phyloP scores from a whole-genome alignment of 2,888 invertebrate genomes.

The Eumacrocentrus americanus region DNA sequence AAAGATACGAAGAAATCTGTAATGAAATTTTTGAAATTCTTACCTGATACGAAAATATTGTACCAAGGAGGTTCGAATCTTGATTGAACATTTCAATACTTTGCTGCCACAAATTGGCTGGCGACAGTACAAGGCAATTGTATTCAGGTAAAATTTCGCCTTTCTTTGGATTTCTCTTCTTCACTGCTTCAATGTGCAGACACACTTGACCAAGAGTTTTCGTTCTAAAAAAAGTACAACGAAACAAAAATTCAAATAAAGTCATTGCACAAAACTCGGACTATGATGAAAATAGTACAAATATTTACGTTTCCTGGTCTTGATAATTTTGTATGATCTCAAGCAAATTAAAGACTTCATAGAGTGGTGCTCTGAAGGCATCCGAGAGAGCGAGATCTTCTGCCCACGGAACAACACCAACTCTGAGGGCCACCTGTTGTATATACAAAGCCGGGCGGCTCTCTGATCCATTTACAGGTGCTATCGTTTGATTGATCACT shows the following conservation, averaged over 20 bases:
- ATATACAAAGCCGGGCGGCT: slow-evolving; percentile 73
- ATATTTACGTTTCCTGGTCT: slow-evolving; percentile 69
- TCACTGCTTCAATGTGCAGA: slow-evolving; percentile 82
- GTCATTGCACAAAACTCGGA: neutral
- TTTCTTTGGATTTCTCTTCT: slow-evolving; percentile 66
- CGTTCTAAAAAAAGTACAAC: slow-evolving; percentile 63
- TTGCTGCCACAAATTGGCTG: slow-evolving; percentile 93
- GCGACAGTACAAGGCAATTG: slow-evolving; percentile 88
- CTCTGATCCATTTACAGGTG: slow-evolving; percentile 55
- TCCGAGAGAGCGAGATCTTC: slow-evolving; percentile 82
- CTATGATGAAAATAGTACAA: neutral
- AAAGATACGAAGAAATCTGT: neutral
- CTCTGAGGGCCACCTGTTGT: slow-evolving; percentile 77
- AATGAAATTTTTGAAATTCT: slow-evolving; percentile 36
- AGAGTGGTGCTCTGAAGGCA: slow-evolving; percentile 89
- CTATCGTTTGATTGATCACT: slow-evolving; percentile 62
- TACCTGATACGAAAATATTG: slow-evolving; percentile 85
- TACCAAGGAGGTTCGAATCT: slow-evolving; percentile 80
- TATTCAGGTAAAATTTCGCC: slow-evolving; percentile 84
- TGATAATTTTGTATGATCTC: slow-evolving; percentile 87
- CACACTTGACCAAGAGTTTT: slow-evolving; percentile 81
- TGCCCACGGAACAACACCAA: slow-evolving; percentile 87
- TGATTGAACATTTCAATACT: slow-evolving; percentile 78
- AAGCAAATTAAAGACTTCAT: slow-evolving; percentile 85
- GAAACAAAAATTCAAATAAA: neutral